Base-by-base conservation (phyloP, 1,140 invertebrate genomes). In the Caligus rogercresseyi region DNA sequence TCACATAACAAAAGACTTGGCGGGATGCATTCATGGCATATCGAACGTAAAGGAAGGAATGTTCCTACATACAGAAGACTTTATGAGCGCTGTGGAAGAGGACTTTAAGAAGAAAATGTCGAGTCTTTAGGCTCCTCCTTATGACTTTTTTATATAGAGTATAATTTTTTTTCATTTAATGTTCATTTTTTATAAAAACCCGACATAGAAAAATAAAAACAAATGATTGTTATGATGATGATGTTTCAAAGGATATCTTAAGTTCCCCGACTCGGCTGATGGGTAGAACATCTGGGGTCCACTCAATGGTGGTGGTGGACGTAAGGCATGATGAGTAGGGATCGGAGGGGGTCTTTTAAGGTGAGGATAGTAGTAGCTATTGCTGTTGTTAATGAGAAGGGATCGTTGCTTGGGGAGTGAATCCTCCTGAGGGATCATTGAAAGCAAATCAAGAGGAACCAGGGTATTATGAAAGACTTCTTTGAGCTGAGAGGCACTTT, bases 11-110 rank as follows among this genome's bases (percentile, higher is more conserved):
- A 83, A 83, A 69, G 81, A 83, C 72, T 71, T 83, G 64, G 81
- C 81, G 25, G 78, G 81, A 66, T 83, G 81, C 69, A 78, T 83
- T 61, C 80, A 83, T 70, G 80, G 81, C 64, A 68, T 72, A 67
- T 72, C 75, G 15, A 84, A 84, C 68, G 82, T 88, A 0, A 82
- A 82, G 69, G 80, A 86, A 67, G 78, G 78, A 43, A 87, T 89
- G 79, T 90, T 81, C 70, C 75, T 90, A 61, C 81, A 86, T 71
- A 91, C 87, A 0, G 83, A 87, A 76, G 86, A 89, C 71, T 91
- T 89, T 74, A 73, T 91, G 16, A 80, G 84, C 66, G 85, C 85
- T 25, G 81, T 91, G 68, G 81, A 83, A 54, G 83, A 87, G 60
- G 81, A 85, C 71, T 74, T 90, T 21, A 79, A 82, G 51, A 77